phyloP scores from a whole-genome alignment of 2,888 invertebrate genomes.

The Drosophila atripex region DNA sequence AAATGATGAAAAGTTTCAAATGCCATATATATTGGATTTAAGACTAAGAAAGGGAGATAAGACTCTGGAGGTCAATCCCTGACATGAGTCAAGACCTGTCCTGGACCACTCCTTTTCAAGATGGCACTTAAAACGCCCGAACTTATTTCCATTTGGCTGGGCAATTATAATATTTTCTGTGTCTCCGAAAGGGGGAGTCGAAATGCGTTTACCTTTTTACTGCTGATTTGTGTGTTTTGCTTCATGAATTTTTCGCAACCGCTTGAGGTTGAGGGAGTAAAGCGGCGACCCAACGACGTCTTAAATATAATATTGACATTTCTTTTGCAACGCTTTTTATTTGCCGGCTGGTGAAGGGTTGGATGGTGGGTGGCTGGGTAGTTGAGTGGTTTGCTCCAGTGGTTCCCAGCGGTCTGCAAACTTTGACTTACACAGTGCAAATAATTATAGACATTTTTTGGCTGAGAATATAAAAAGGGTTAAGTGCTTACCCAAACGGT shows the following conservation, averaged over 20 bases:
- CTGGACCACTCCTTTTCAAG: conserved; percentile 20
- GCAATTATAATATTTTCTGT: conserved; percentile 79
- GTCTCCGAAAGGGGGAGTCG: conserved; percentile 31
- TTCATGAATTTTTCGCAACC: conserved; percentile 66
- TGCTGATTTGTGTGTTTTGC: conserved; percentile 70
- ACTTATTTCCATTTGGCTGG: conserved; percentile 79
- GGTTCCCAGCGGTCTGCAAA: conserved; percentile 56
- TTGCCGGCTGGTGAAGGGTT: conserved; percentile 22
- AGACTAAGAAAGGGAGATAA: no score
- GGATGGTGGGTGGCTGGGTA: conserved; percentile 4
- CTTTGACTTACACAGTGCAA: conserved; percentile 76
- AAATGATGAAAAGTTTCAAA: conserved; percentile 32
- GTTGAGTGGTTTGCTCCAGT: conserved; percentile 29
- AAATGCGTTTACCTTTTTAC: conserved; percentile 67
- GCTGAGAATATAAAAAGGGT: conserved; percentile 60
- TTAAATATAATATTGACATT: conserved; percentile 78
- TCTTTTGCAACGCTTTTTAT: conserved; percentile 57
- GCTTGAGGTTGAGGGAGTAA: conserved; percentile 41
- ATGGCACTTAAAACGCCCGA: conserved; percentile 74
- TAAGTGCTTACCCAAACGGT: conserved; percentile 64
- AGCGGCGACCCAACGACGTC: conserved; percentile 46
- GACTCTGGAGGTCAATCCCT: background rate
- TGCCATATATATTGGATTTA: background rate
- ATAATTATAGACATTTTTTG: conserved; percentile 75
- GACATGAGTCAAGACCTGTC: conserved; percentile 30